phyloP scores from a whole-genome alignment of 2,888 invertebrate species.

The Anarsia innoxiella region DNA sequence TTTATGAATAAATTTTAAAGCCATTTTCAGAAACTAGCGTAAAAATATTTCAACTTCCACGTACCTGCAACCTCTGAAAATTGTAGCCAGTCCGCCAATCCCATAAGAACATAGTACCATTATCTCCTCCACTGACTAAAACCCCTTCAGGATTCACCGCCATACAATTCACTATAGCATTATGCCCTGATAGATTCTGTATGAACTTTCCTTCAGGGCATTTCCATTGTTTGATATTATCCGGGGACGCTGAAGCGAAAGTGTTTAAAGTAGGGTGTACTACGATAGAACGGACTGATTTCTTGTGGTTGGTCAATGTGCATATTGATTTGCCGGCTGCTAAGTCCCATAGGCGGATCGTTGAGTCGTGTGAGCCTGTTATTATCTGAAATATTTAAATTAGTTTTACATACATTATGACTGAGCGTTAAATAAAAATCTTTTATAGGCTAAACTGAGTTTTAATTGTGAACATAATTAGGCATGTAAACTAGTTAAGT shows the following conservation, averaged over 20 bases:
- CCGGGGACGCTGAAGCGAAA: conserved; percentile 98
- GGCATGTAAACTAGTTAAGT: too few relatives aligned
- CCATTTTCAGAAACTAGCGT: too few relatives aligned
- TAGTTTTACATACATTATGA: too few relatives aligned
- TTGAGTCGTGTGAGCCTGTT: conserved; percentile 96
- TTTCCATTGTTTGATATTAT: conserved; percentile 99
- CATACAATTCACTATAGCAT: conserved; percentile 97
- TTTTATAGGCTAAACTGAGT: too few relatives aligned
- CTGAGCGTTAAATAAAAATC: too few relatives aligned
- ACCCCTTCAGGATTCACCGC: conserved; percentile 97
- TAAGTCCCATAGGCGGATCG: conserved; percentile 97
- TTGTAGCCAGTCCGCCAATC: conserved; percentile 99
- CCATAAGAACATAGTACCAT: conserved; percentile 98
- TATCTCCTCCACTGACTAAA: conserved; percentile 97
- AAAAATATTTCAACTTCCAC: too few relatives aligned
- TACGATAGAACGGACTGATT: conserved; percentile 88
- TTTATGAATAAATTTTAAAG: too few relatives aligned
- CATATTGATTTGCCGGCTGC: conserved; percentile 95
- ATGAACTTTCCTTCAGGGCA: conserved; percentile 98
- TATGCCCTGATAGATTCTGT: conserved; percentile 98
- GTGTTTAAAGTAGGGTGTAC: conserved; percentile 89
- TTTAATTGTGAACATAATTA: too few relatives aligned
- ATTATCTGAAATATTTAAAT: too few relatives aligned
- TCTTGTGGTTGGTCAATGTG: conserved; percentile 99
- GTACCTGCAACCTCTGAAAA: conserved; percentile 91